Conservation (phyloP, 1,140 invertebrate genomes). For the Drosophila gunungcola region DNA sequence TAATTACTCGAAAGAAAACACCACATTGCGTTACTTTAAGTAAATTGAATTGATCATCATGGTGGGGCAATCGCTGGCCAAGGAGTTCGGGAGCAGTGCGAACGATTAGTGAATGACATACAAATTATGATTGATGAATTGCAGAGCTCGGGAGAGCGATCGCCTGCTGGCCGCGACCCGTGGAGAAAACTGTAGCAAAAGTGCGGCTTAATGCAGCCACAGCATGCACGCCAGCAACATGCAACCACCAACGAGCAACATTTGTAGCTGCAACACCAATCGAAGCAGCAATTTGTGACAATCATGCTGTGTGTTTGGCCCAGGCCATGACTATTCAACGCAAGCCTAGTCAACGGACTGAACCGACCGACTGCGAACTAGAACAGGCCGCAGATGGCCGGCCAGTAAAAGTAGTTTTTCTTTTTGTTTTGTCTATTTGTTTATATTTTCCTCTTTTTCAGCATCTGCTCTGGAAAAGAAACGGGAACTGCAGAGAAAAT, state of each 20-base stretch:
- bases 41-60: constrained; percentile 68
- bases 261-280: constrained; percentile 49
- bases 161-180: constrained; percentile 59
- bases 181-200: constrained; percentile 76
- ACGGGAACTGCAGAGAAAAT: constrained; percentile 11
- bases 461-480: constrained; percentile 45
- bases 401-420: constrained; percentile 63
- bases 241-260: constrained; percentile 22
- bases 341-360: constrained; percentile 29
- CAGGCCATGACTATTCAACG: constrained; percentile 40
- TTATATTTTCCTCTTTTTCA: constrained; percentile 32
- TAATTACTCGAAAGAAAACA: constrained; percentile 50
- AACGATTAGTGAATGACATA: constrained; percentile 79
- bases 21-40: constrained; percentile 26
- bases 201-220: constrained; percentile 54
- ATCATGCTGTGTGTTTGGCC: constrained; percentile 60
- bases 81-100: constrained; percentile 58
- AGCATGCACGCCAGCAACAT: constrained; percentile 14
- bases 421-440: constrained; percentile 19
- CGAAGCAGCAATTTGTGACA: constrained; percentile 75
- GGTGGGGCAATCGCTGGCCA: constrained; percentile 62
- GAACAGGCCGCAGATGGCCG: constrained; percentile 50
- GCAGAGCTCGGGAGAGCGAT: constrained; percentile 26
- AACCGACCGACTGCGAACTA: constrained; percentile 42
- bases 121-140: constrained; percentile 81